phyloP scores from a whole-genome alignment of 2,888 invertebrate species.

The Cartodere bifasciata region DNA sequence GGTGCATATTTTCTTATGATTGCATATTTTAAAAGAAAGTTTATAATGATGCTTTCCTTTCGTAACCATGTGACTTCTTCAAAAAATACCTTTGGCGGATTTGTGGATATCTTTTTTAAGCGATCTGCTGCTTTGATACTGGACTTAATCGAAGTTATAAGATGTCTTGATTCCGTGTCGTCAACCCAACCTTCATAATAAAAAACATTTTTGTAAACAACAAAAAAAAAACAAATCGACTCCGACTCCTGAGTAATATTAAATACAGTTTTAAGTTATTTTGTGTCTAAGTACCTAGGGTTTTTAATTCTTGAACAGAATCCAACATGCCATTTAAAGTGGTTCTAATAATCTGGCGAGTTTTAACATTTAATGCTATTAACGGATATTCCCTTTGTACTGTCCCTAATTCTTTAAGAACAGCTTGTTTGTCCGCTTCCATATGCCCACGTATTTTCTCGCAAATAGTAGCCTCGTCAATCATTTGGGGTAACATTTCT shows the following conservation, averaged over 20 bases:
- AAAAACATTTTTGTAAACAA: not conserved
- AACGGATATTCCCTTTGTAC: slow-evolving; percentile 3
- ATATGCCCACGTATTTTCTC: slow-evolving; percentile 1
- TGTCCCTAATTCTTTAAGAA: slow-evolving; percentile 4
- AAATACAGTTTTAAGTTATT: not conserved
- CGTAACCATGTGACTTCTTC: slow-evolving; percentile 4
- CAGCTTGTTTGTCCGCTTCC: not conserved
- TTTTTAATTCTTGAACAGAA: slow-evolving; percentile 3
- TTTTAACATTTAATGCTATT: slow-evolving; percentile 5
- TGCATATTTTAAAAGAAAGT: not conserved
- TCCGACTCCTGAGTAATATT: too few species aligned
- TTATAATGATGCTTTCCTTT: not conserved
- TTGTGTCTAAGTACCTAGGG: not conserved
- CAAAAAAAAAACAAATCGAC: too few species aligned
- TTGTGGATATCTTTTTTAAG: slow-evolving; percentile 1
- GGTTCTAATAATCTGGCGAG: slow-evolving; percentile 4
- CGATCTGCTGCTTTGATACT: not conserved
- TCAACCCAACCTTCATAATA: slow-evolving; percentile 6
- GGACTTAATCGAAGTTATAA: slow-evolving; percentile 2
- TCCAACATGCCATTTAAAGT: slow-evolving; percentile 4
- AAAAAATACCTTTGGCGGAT: slow-evolving; percentile 3
- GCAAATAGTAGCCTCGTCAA: slow-evolving; percentile 3
- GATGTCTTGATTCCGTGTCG: slow-evolving; percentile 4
- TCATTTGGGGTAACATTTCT: slow-evolving; percentile 4
- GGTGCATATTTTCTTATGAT: slow-evolving; percentile 2